phyloP scores from a whole-genome alignment of 1,140 invertebrate genomes.

The Drosophila ercepeae region DNA sequence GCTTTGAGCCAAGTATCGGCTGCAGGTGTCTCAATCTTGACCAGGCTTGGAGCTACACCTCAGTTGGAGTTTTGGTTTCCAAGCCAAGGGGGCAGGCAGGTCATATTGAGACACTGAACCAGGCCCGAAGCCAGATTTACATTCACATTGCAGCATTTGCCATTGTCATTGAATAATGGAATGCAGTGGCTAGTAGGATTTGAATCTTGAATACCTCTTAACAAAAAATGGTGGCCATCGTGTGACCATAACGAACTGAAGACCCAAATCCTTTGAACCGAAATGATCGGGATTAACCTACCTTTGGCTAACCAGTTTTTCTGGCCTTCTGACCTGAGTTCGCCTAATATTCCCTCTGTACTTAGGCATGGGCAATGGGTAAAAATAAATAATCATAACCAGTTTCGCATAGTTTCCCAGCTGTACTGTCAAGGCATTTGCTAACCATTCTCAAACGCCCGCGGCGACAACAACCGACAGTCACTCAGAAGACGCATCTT shows the following conservation, averaged over 20 bases:
- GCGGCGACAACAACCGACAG: slow-evolving; percentile 46
- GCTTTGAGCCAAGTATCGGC: slow-evolving; percentile 38
- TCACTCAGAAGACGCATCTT: slow-evolving; percentile 33
- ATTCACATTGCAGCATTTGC: slow-evolving; percentile 62
- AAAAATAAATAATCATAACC: slow-evolving; percentile 61
- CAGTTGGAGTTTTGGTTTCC: slow-evolving; percentile 7
- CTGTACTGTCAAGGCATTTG: slow-evolving; percentile 50
- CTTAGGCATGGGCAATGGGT: slow-evolving; percentile 10
- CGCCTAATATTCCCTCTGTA: slow-evolving; percentile 3
- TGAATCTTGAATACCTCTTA: background rate
- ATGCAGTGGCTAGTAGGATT: background rate
- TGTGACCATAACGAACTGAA: background rate
- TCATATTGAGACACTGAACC: slow-evolving; percentile 33
- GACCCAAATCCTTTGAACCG: background rate
- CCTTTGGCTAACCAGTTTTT: slow-evolving; percentile 4
- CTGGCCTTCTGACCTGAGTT: background rate
- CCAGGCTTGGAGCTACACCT: too few relatives aligned
- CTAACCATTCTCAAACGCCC: slow-evolving; percentile 60
- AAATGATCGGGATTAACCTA: background rate
- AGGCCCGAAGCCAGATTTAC: slow-evolving; percentile 24
- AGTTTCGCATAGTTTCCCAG: slow-evolving; percentile 70
- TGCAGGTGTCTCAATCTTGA: slow-evolving; percentile 32
- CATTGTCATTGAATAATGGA: slow-evolving; percentile 65
- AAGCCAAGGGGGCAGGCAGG: slow-evolving; percentile 32
- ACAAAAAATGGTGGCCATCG: background rate